Evolutionary conservation across 2,113 vertebrate genomes (phyloP).

Genomic region (Apeltes quadracus): DNA sequence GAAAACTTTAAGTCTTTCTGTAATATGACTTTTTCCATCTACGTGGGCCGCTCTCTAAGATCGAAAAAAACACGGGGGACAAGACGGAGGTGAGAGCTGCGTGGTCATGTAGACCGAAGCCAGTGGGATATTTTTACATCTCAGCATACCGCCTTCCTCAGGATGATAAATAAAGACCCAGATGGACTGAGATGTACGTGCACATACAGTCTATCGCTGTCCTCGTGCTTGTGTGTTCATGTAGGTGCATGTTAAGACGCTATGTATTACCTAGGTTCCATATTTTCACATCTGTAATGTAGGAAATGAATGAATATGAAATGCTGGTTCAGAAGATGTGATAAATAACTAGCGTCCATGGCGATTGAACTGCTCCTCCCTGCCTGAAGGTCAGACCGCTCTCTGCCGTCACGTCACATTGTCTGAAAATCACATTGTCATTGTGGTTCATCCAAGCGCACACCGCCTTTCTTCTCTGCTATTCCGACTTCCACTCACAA

Average conservation of each 20-base stretch:
- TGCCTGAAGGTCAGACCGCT: slow-evolving; percentile 18
- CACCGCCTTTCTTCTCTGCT: neutral
- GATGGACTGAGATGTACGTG: neutral
- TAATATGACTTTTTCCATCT: neutral
- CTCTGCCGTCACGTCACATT: slow-evolving; percentile 12
- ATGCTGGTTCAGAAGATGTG: neutral
- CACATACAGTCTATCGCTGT: neutral
- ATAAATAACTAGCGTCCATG: neutral
- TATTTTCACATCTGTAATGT: neutral
- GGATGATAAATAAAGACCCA: neutral
- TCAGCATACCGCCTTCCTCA: slow-evolving; percentile 3
- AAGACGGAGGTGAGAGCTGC: slow-evolving; percentile 41
- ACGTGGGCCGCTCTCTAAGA: neutral
- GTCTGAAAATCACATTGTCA: slow-evolving; percentile 8
- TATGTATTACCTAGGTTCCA: too few species aligned
- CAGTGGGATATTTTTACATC: slow-evolving; percentile 47
- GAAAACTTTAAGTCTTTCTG: neutral
- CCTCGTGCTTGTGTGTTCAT: neutral
- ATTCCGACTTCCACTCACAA: slow-evolving; percentile 6
- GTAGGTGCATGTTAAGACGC: neutral
- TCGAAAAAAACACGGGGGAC: slow-evolving; percentile 22
- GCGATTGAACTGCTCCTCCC: neutral
- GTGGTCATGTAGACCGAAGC: slow-evolving; percentile 16
- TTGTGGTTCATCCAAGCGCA: slow-evolving; percentile 9
- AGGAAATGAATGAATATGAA: neutral